Percentiles rank a stretch among this genome's conserved stretches.
Evolutionary conservation across 2,797 vertebrate genomes (phyloP).

Genomic region (Rhynchotus rufescens): DNA sequence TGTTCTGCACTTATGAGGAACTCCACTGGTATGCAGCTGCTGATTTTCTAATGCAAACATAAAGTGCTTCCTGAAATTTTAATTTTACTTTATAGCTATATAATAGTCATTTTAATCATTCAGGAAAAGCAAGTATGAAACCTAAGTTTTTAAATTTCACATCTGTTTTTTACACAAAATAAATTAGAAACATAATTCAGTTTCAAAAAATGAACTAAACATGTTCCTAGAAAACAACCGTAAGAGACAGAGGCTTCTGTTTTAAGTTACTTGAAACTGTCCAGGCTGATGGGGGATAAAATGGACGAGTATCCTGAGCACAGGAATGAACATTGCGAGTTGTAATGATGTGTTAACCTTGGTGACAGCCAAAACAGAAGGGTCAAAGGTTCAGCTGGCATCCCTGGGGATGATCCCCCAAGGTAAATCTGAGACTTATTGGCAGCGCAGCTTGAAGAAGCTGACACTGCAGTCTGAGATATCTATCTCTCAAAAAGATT

Average conservation of each 20-base stretch:
- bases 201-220: not conserved
- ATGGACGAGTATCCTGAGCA: not conserved
- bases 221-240: not conserved
- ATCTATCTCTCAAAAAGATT: not conserved
- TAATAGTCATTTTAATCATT: not conserved
- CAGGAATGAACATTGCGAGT: not conserved
- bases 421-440: conserved; percentile 47
- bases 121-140: not conserved
- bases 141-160: not conserved
- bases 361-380: conserved; percentile 38
- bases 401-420: conserved; percentile 13
- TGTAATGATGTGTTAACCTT: conserved; percentile 45
- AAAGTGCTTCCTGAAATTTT: not conserved
- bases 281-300: not conserved
- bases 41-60: not conserved
- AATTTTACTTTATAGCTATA: not conserved
- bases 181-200: not conserved
- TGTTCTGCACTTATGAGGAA: not conserved
- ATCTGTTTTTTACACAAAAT: not conserved
- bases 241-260: not conserved
- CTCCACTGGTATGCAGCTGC: not conserved
- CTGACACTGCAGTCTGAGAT: not conserved
- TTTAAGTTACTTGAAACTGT: not conserved
- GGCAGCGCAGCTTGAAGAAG: conserved; percentile 34
- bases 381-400: conserved; percentile 45